Conservation (phyloP, 2,888 invertebrate species). For the Lasioglossum lativentre region DNA sequence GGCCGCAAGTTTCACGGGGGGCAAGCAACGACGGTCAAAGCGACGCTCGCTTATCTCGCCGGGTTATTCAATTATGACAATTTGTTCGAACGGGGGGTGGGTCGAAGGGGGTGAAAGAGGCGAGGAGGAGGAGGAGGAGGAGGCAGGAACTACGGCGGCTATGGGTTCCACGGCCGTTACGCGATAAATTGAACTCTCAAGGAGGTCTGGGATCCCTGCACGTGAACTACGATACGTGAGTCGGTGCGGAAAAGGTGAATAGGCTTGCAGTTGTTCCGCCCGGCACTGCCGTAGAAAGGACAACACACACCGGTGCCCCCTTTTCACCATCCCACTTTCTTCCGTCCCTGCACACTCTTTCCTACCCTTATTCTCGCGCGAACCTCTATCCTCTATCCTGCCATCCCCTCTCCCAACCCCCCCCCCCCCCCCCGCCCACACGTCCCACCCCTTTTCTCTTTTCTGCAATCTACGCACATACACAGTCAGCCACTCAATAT, state of each 20-base stretch:
- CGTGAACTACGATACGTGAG: conserved; percentile 60
- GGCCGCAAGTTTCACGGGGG: conserved; percentile 34
- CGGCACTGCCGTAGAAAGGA: conserved; percentile 56
- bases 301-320: conserved; percentile 49
- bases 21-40: conserved; percentile 59
- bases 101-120: not conserved
- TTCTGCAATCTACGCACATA: conserved; percentile 64
- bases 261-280: conserved; percentile 59
- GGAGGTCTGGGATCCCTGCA: conserved; percentile 66
- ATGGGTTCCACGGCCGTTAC: conserved; percentile 60
- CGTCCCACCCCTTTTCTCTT: conserved; percentile 32
- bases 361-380: not conserved
- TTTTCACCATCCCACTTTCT: conserved; percentile 25
- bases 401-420: not conserved
- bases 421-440: no score
- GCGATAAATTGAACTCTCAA: conserved; percentile 73
- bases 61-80: conserved; percentile 75
- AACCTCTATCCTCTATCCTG: not conserved
- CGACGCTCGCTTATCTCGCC: conserved; percentile 70
- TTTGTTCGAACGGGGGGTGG: conserved; percentile 42
- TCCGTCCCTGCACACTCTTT: not conserved
- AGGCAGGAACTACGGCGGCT: not conserved
- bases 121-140: not conserved
- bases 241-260: conserved; percentile 67
- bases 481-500: conserved; percentile 74